Percentiles rank a stretch among this genome's conserved stretches.
Conservation (phyloP, 2,113 vertebrate species). For the Sinocyclocheilus rhinocerous region DNA sequence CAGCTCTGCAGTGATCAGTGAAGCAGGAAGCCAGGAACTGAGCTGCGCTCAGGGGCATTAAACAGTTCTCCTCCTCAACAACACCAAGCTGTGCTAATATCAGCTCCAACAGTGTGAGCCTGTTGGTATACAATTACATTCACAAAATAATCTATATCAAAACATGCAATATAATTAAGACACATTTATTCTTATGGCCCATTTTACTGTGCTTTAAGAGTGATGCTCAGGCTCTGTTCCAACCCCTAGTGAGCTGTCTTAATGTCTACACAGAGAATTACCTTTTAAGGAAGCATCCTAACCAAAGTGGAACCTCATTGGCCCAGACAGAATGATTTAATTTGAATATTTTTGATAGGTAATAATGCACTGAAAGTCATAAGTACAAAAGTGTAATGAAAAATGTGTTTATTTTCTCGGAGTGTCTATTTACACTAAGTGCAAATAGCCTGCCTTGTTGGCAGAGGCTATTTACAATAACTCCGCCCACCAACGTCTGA, state of each 20-base stretch:
- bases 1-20: constrained; percentile 76
- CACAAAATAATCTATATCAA: constrained; percentile 18
- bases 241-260: background rate
- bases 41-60: constrained; percentile 71
- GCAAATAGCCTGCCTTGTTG: too few relatives aligned
- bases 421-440: too few relatives aligned
- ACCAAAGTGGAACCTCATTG: background rate
- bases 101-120: constrained; percentile 85
- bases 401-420: background rate
- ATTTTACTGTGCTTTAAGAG: background rate
- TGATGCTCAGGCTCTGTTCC: background rate
- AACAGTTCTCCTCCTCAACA: constrained; percentile 61
- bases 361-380: background rate
- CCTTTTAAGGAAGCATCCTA: background rate
- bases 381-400: background rate
- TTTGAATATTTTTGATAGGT: background rate
- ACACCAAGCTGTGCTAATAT: constrained; percentile 79
- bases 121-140: constrained; percentile 60
- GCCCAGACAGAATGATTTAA: background rate
- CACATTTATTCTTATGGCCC: background rate
- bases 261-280: background rate
- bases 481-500: too few relatives aligned
- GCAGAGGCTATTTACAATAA: too few relatives aligned
- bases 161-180: background rate
- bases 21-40: constrained; percentile 81